Evolutionary conservation across 2,113 vertebrate species (phyloP).

Genomic region (Phalacrocorax pelagicus): DNA sequence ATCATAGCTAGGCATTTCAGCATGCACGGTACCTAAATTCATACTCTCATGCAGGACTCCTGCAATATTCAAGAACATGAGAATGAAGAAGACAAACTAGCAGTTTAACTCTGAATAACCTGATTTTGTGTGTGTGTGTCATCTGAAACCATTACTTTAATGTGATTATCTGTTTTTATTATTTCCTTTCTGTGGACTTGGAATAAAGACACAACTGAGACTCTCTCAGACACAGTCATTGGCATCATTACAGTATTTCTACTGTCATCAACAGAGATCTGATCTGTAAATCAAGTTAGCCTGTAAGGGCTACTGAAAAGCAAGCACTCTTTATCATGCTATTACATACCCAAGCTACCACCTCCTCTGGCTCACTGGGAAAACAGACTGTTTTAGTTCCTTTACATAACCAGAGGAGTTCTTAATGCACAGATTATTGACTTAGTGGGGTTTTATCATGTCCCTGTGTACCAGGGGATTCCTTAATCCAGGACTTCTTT

Average conservation of each 20-base stretch:
- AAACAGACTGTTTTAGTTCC: conserved; percentile 19
- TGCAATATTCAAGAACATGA: conserved; percentile 20
- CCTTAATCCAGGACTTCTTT: conserved; percentile 56
- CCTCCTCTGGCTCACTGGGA: neutral
- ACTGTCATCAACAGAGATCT: conserved; percentile 54
- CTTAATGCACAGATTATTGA: conserved; percentile 67
- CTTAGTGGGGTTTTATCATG: conserved; percentile 53
- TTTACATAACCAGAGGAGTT: conserved; percentile 52
- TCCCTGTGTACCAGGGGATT: conserved; percentile 47
- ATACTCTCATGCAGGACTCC: neutral
- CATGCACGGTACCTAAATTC: conserved; percentile 24
- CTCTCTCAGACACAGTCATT: conserved; percentile 49
- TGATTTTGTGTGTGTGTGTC: conserved; percentile 37
- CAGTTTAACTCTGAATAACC: conserved; percentile 60
- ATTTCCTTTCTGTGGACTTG: conserved; percentile 49
- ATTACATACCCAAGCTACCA: neutral
- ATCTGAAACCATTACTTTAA: conserved; percentile 57
- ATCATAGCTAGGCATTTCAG: neutral
- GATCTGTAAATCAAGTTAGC: conserved; percentile 64
- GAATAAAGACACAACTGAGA: conserved; percentile 61
- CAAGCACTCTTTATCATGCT: conserved; percentile 39
- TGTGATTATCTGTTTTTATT: conserved; percentile 62
- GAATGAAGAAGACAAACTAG: conserved; percentile 56
- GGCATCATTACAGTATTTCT: conserved; percentile 49
- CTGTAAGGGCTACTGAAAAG: conserved; percentile 22